Base-by-base conservation (phyloP, 2,888 invertebrate genomes). In the Hydrotaea diabolus region DNA sequence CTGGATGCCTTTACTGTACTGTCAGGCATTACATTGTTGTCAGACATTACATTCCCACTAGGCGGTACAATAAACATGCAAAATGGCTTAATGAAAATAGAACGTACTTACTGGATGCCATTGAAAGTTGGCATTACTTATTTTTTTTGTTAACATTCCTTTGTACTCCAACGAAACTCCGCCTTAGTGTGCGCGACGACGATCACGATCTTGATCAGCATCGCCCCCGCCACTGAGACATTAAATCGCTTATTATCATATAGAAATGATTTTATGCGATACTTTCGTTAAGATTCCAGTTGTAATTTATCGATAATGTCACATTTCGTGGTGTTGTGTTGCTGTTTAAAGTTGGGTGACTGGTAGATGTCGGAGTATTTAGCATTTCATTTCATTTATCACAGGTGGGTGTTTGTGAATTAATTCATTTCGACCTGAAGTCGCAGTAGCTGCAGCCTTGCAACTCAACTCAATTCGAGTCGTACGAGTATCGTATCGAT, bases 1-100 rank as follows among this genome's bases (percentile, higher is more conserved):
- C 36, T 62, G 31, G 31, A 7, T 69, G 73, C 53, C 83, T 82
- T 82, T 81, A 82, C 82, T 81, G 77, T 79, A 8, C 73, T 85
- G 85, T 73, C 82, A 82, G 75, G 76, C 75, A 75, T 76, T 75
- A 76, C 62, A 31, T 31, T 31, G 31, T 31, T 31, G 69, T 43
- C 36, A 26, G 72, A 75, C 59, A 53, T 59, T 74, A 64, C 72
- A 82, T 55, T 66, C 69, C 69, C 46, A 23, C 21, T 69, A 23
- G 69, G 46, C 8, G 73, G 31, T 49, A 73, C 66, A 80, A 75
- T 31, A 77, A 69, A 59, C 1, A 59, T 59, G 59, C 26, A 4
- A 49, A 23, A 23, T 4, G 26, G 1, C 21, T 19, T 21, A 55
- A 55, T 55, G 55, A 21, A 26, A 55, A 59, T 26, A 59, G 23